phyloP scores from a whole-genome alignment of 2,113 vertebrate species.

The Noctilio leporinus region DNA sequence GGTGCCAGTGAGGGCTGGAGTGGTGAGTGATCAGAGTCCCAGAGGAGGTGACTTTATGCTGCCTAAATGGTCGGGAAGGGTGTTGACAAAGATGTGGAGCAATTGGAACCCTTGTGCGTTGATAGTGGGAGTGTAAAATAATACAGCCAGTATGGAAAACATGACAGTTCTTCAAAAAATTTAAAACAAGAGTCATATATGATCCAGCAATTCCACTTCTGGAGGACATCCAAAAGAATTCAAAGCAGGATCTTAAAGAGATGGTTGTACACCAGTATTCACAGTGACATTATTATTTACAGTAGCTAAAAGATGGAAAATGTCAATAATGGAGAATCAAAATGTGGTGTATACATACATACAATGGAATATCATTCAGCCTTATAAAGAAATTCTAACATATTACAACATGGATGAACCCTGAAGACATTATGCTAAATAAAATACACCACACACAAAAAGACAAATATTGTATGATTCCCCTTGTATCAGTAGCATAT shows the following conservation, averaged over 20 bases:
- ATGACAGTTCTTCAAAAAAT: background rate
- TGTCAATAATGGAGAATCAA: background rate
- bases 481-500: background rate
- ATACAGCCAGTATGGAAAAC: background rate
- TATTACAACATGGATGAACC: background rate
- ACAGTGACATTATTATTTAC: background rate
- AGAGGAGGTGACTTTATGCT: background rate
- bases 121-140: background rate
- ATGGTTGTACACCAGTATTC: background rate
- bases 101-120: background rate
- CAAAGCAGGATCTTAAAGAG: background rate
- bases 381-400: background rate
- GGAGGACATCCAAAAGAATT: background rate
- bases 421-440: background rate
- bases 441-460: background rate
- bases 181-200: background rate
- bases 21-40: background rate
- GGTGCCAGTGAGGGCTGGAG: background rate
- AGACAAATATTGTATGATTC: background rate
- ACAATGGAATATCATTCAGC: background rate
- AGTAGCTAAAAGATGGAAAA: background rate
- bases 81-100: background rate
- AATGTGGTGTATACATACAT: background rate
- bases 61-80: background rate
- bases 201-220: background rate